These are phyloP conservation scores for Rhincodon typus DNA, from an alignment of 2,797 vertebrate species.

Conservation along the genomic window DNA sequence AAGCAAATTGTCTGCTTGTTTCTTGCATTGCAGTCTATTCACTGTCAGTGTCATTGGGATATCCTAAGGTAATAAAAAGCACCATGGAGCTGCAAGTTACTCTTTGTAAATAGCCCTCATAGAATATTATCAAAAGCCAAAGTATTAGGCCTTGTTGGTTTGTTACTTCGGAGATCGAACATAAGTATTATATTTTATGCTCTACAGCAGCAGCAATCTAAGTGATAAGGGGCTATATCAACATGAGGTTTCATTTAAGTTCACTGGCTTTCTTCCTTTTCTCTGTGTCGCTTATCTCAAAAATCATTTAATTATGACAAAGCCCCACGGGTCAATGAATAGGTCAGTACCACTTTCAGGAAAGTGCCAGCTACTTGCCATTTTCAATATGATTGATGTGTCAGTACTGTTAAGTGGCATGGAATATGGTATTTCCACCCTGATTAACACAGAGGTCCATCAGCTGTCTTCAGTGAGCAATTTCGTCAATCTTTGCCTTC, in stretches of 20 bases:
- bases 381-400: background rate
- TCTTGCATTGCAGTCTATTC: background rate
- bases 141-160: background rate
- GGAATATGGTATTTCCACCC: conserved; percentile 18
- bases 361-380: background rate
- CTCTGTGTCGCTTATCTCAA: background rate
- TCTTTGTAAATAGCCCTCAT: background rate
- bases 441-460: conserved; percentile 12
- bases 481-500: conserved; percentile 9
- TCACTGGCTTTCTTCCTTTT: background rate
- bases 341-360: background rate
- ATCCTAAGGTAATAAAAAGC: background rate
- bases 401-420: conserved; percentile 2
- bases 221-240: background rate
- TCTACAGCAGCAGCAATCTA: background rate
- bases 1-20: background rate
- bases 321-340: background rate
- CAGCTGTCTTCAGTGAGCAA: background rate
- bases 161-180: background rate
- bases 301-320: background rate
- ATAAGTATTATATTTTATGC: background rate
- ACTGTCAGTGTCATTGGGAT: background rate
- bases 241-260: background rate
- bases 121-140: background rate
- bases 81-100: background rate